Evolutionary conservation across 1,140 invertebrate genomes (phyloP), one percentile per base, ranked within the genome.

Genomic region (Galleria mellonella): DNA sequence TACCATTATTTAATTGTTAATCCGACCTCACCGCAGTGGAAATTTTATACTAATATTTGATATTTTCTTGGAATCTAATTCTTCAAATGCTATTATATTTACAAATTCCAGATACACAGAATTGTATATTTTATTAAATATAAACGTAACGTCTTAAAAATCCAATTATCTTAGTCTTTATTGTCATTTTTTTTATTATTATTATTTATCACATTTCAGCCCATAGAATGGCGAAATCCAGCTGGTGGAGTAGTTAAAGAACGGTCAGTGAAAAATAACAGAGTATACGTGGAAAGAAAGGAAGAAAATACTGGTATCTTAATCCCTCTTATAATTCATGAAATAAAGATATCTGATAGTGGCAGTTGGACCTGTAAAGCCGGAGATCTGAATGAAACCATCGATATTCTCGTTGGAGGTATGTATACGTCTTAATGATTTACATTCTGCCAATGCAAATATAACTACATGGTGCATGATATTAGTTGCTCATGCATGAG

Each of bases 311-410:
- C 44, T 1, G 55, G 44, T 9, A 49, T 51, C 11, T 39, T 73
- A 11, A 50, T 70, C 11, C 60, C 68, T 1, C 65, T 84, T 31
- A 74, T 84, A 47, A 73, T 84, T 13, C 65, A 72, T 28, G 55
- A 63, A 17, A 51, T 71, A 4, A 63, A 72, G 40, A 62, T 81
- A 7, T 49, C 53, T 5, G 81, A 84, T 38, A 64, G 50, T 10
- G 81, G 81, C 9, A 84, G 72, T 51, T 84, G 77, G 77, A 81
- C 73, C 12, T 84, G 81, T 51, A 79, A 56, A 46, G 49, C 81
- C 31, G 73, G 70, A 1, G 43, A 72, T 3, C 60, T 70, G 0
- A 72, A 51, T 47, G 70, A 72, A 43, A 72, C 59, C 8, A 72
- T 73, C 29, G 59, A 72, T 30, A 69, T 82, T 38, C 53, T 74